Evolutionary conservation across 2,797 vertebrate species (phyloP).

Genomic region (Numenius phaeopus): DNA sequence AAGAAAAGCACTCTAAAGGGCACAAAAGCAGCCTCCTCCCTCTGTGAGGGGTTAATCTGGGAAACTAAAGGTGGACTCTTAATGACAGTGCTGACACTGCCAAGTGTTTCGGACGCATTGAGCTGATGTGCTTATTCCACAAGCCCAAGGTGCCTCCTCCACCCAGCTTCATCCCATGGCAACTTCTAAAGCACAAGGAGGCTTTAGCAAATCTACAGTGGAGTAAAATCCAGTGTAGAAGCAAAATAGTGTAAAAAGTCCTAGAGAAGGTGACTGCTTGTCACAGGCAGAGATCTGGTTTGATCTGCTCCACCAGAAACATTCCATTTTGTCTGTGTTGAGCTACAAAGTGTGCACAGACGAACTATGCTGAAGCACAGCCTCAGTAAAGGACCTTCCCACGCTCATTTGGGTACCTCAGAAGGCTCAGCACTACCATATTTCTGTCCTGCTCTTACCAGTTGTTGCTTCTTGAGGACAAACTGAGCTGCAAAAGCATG

Average conservation of each 20-base stretch:
- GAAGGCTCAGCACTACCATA: accelerated
- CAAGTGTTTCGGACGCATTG: neutral
- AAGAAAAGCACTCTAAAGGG: neutral
- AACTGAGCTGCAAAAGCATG: neutral
- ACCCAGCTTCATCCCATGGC: neutral
- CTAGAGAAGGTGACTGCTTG: neutral
- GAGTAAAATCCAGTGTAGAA: neutral
- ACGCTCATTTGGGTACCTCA: accelerated
- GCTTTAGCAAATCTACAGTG: neutral
- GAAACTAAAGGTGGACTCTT: neutral
- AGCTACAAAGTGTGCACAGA: neutral
- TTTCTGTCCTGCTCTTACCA: neutral
- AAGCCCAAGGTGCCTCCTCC: neutral
- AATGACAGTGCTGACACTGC: accelerated
- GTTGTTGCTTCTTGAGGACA: neutral
- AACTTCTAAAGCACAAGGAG: neutral
- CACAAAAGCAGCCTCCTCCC: neutral
- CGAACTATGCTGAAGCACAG: neutral
- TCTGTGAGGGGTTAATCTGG: neutral
- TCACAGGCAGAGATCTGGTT: neutral
- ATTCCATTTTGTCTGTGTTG: neutral
- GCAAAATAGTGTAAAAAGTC: neutral
- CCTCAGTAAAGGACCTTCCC: neutral
- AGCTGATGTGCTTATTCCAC: neutral
- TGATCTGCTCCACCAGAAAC: neutral